Conservation (phyloP, 2,888 invertebrate species). For the Andrena marginata region DNA sequence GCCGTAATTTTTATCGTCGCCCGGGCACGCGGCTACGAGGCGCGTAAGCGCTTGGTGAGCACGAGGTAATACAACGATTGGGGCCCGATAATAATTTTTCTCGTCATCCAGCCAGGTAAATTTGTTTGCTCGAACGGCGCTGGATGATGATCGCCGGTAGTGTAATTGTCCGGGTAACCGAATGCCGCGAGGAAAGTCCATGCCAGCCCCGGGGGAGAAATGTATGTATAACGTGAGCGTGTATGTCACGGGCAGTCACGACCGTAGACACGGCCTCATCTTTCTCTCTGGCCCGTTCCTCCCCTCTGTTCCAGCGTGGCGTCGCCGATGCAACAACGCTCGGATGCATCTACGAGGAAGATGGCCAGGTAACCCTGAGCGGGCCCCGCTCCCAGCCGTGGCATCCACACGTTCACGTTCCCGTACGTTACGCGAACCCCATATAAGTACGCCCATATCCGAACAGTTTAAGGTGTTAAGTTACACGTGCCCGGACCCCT, state of each 20-base stretch:
- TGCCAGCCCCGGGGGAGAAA: slow-evolving; percentile 58
- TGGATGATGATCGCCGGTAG: slow-evolving; percentile 67
- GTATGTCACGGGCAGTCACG: slow-evolving; percentile 80
- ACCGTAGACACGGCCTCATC: slow-evolving; percentile 74
- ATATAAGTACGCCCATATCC: slow-evolving; percentile 36
- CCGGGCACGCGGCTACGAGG: not conserved
- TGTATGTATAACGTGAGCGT: slow-evolving; percentile 75
- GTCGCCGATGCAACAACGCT: slow-evolving; percentile 21
- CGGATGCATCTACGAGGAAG: slow-evolving; percentile 38
- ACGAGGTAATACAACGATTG: slow-evolving; percentile 31
- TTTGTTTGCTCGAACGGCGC: slow-evolving; percentile 45
- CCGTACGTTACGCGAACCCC: slow-evolving; percentile 36
- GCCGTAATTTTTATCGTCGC: slow-evolving; percentile 52
- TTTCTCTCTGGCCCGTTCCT: slow-evolving; percentile 62
- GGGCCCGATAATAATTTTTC: slow-evolving; percentile 60
- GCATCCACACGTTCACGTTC: slow-evolving; percentile 20
- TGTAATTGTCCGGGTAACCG: slow-evolving; percentile 69
- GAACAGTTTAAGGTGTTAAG: slow-evolving; percentile 72
- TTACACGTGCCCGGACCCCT: slow-evolving; percentile 69
- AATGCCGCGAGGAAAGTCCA: slow-evolving; percentile 67
- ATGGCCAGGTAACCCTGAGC: slow-evolving; percentile 48
- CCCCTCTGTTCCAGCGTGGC: slow-evolving; percentile 33
- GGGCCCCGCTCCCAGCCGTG: slow-evolving; percentile 18
- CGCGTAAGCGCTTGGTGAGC: slow-evolving; percentile 6
- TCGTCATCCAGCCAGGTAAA: slow-evolving; percentile 45